A percentile compares a stretch with the other conserved stretches of the same genome.
Evolutionary conservation across 2,888 invertebrate genomes (phyloP).

Genomic region (Limnephilus marmoratus): DNA sequence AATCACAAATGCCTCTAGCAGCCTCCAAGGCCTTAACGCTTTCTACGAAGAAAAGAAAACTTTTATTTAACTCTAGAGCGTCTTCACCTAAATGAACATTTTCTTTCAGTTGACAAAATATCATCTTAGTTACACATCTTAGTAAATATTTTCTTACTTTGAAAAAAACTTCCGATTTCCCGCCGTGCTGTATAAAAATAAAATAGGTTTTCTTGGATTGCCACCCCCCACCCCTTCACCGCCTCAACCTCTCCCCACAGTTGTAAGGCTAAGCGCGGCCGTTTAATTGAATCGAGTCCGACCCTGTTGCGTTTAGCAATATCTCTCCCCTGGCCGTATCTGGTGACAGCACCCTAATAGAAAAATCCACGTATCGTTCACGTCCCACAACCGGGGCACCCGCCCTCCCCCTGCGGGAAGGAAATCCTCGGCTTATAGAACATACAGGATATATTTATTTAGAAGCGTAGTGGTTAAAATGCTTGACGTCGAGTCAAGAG

Average conservation of each 20-base stretch:
- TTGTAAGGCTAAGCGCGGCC: conserved; percentile 16
- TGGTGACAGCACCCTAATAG: conserved; percentile 65
- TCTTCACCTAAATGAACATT: too few relatives aligned
- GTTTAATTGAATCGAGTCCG: conserved; percentile 48
- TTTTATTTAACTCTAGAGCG: too few relatives aligned
- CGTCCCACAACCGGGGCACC: conserved; percentile 43
- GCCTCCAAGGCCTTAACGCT: too few relatives aligned
- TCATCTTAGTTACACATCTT: background rate
- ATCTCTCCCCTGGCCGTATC: conserved; percentile 53
- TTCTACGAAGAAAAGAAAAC: too few relatives aligned
- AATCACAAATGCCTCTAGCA: too few relatives aligned
- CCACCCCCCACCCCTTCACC: background rate
- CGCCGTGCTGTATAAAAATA: background rate
- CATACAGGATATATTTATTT: background rate
- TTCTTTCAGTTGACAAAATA: background rate
- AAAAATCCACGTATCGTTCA: conserved; percentile 64
- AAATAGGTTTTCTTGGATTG: background rate
- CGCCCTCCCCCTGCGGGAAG: background rate
- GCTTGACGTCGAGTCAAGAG: background rate
- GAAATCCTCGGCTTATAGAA: conserved; percentile 1
- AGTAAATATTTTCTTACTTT: background rate
- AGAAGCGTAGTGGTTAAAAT: background rate
- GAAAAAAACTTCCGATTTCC: background rate
- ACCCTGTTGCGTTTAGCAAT: conserved; percentile 59
- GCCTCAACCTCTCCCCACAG: background rate